phyloP scores from a whole-genome alignment of 2,888 invertebrate genomes.

The Dromius quadrimaculatus region DNA sequence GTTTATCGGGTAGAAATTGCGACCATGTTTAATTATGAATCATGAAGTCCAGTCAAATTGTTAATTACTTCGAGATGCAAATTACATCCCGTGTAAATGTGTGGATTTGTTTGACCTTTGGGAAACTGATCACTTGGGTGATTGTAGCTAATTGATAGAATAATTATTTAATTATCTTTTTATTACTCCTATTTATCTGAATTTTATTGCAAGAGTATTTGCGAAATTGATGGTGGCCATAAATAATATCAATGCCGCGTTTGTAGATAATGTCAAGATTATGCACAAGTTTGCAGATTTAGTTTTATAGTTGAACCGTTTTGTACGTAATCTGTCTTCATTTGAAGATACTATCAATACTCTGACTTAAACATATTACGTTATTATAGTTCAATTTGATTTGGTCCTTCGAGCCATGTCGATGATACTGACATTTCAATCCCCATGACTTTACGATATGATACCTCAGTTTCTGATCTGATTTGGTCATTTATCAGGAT shows the following conservation, averaged over 20 bases:
- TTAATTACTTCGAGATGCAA: too few relatives aligned
- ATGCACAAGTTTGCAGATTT: too few relatives aligned
- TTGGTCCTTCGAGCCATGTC: too few relatives aligned
- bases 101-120: constrained; percentile 14
- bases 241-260: constrained; percentile 8
- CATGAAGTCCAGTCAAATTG: constrained; percentile 25
- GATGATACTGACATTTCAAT: too few relatives aligned
- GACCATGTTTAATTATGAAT: constrained; percentile 12
- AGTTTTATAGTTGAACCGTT: too few relatives aligned
- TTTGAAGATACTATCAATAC: too few relatives aligned
- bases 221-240: background rate
- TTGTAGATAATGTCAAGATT: background rate
- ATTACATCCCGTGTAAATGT: constrained; percentile 4
- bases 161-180: constrained; percentile 21
- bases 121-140: background rate
- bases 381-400: too few relatives aligned
- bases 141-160: constrained; percentile 9
- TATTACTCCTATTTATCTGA: background rate
- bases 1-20: constrained; percentile 31
- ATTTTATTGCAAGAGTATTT: background rate
- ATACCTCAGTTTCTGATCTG: too few relatives aligned
- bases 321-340: too few relatives aligned
- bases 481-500: too few relatives aligned
- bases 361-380: too few relatives aligned
- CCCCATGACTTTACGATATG: too few relatives aligned